phyloP scores from a whole-genome alignment of 2,888 invertebrate genomes.

The Nephrocerus scutellatus region DNA sequence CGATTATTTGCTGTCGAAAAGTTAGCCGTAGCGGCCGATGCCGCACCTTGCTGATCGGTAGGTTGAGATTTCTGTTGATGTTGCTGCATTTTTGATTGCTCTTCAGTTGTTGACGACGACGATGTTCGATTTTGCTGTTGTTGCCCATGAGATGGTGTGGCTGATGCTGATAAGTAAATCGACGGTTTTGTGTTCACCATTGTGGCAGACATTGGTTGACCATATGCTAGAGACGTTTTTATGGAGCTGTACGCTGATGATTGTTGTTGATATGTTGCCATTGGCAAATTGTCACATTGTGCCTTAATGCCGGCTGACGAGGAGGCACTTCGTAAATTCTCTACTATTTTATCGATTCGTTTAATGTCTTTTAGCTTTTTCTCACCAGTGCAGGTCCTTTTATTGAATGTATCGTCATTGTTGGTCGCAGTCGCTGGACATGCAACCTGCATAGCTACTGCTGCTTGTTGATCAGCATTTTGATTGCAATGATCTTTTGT shows the following conservation, averaged over 20 bases:
- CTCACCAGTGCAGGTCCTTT: slow-evolving; percentile 31
- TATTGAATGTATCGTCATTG: slow-evolving; percentile 28
- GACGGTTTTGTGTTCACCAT: slow-evolving; percentile 27
- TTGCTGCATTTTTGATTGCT: slow-evolving; percentile 33
- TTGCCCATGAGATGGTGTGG: slow-evolving; percentile 26
- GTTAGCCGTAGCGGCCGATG: slow-evolving; percentile 10
- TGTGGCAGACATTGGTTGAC: slow-evolving; percentile 13
- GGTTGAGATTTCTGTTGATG: slow-evolving; percentile 21
- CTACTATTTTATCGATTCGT: slow-evolving; percentile 48
- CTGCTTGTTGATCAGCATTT: no score
- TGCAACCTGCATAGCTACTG: slow-evolving; percentile 23
- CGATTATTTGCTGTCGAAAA: slow-evolving; percentile 15
- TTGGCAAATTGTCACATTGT: no score
- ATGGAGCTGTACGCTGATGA: slow-evolving; percentile 17
- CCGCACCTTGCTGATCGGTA: no score
- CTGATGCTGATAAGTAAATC: no score
- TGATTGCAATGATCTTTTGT: slow-evolving; percentile 21
- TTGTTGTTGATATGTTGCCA: no score
- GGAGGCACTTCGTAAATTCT: slow-evolving; percentile 40
- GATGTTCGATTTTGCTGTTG: slow-evolving; percentile 27
- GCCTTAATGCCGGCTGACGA: no score
- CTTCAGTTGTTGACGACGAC: slow-evolving; percentile 32
- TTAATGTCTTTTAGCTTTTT: slow-evolving; percentile 40
- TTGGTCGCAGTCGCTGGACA: neutral
- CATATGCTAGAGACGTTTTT: slow-evolving; percentile 15